Evolutionary conservation across 2,113 vertebrate genomes (phyloP).

Genomic region (Numida meleagris): DNA sequence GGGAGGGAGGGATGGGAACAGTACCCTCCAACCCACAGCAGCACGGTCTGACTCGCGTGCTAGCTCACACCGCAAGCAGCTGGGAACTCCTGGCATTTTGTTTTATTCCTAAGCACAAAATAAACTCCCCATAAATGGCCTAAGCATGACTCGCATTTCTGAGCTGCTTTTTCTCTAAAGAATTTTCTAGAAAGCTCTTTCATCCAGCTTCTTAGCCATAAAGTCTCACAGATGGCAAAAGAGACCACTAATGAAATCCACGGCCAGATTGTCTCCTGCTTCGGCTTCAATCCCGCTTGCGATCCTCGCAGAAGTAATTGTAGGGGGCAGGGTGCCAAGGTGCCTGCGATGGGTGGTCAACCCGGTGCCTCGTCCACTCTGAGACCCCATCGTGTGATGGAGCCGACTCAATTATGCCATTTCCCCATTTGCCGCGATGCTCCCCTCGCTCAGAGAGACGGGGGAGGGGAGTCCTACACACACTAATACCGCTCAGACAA

Average conservation of each 20-base stretch:
- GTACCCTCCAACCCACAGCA: background rate
- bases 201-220: background rate
- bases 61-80: background rate
- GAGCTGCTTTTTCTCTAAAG: background rate
- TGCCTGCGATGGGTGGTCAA: background rate
- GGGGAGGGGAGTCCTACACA: background rate
- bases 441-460: background rate
- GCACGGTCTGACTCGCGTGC: background rate
- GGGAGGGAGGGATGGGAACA: background rate
- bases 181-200: constrained; percentile 38
- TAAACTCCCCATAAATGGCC: background rate
- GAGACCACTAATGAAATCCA: constrained; percentile 25
- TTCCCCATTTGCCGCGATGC: constrained; percentile 8
- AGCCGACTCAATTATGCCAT: constrained; percentile 20
- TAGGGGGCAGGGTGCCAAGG: background rate
- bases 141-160: background rate
- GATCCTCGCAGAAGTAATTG: background rate
- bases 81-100: background rate
- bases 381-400: background rate
- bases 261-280: background rate
- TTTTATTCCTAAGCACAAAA: background rate
- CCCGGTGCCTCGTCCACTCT: background rate
- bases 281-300: background rate
- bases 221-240: background rate
- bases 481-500: constrained; percentile 39